Conservation (phyloP, 1,140 invertebrate genomes). For the Sarcophaga peregrina region DNA sequence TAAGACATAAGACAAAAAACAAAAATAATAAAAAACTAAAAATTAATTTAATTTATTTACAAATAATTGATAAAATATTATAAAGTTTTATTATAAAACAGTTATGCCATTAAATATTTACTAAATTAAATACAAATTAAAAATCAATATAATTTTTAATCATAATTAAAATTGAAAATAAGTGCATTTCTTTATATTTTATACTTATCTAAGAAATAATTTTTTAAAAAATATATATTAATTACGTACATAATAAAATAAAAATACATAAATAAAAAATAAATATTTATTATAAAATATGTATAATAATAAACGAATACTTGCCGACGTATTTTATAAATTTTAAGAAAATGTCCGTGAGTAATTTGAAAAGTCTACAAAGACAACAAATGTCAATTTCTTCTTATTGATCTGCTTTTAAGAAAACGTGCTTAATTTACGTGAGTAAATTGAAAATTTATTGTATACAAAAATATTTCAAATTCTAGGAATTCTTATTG, state of each 20-base stretch:
- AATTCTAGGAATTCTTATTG: background rate
- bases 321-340: too few relatives aligned
- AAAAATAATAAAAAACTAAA: background rate
- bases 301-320: too few relatives aligned
- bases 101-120: background rate
- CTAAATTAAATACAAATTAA: background rate
- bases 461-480: background rate
- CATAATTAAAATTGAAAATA: background rate
- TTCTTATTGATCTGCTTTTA: too few relatives aligned
- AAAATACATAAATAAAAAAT: too few relatives aligned
- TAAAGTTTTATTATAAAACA: background rate
- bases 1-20: background rate
- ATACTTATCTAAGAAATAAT: background rate
- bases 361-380: conserved; percentile 3
- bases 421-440: background rate
- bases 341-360: background rate
- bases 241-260: too few relatives aligned
- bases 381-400: too few relatives aligned
- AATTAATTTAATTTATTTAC: background rate
- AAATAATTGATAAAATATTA: background rate
- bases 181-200: background rate
- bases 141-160: background rate
- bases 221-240: background rate
- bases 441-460: background rate
- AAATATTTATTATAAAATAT: too few relatives aligned